Evolutionary conservation across 2,797 vertebrate genomes (phyloP), one percentile per base, ranked within the genome.

Genomic region (Enteromius paludinosus): DNA sequence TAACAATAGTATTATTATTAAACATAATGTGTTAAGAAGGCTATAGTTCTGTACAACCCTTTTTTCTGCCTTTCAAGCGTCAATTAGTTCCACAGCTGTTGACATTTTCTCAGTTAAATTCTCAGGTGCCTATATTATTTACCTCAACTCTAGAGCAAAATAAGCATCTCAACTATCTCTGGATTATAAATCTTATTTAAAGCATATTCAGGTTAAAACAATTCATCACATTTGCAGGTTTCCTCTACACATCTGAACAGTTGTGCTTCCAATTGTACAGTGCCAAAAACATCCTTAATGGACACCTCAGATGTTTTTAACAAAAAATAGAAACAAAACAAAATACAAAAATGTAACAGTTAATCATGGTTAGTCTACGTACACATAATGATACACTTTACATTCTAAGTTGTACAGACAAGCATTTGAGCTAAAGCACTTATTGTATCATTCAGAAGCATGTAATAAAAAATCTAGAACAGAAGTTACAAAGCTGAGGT

Each of bases 221-320:
- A 86, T 78, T 74, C 82, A 88, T 93, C 90, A 92, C 91, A 93
- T 93, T 92, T 91, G 86, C 88, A 93, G 90, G 90, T 89, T 91
- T 89, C 84, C 87, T 80, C 78, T 81, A 80, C 83, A 83, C 78
- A 83, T 87, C 79, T 81, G 70, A 82, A 86, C 80, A 85, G 86
- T 92, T 95, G 94, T 95, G 95, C 94, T 95, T 94, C 88, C 84
- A 78, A 71, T 75, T 84, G 75, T 81, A 85, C 78, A 83, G 82
- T 86, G 83, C 82, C 78, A 72, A 84, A 79, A 86, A 84, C 77
- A 72, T 84, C 73, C 68, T 87, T 64, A 87, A 86, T 87, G 89
- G 84, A 88, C 89, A 89, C 88, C 86, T 89, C 86, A 61, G 83
- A 91, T 90, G 74, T 78, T 62, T 83, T 75, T 35, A 72, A 82